phyloP scores from a whole-genome alignment of 2,797 vertebrate genomes.

The Acomys russatus region DNA sequence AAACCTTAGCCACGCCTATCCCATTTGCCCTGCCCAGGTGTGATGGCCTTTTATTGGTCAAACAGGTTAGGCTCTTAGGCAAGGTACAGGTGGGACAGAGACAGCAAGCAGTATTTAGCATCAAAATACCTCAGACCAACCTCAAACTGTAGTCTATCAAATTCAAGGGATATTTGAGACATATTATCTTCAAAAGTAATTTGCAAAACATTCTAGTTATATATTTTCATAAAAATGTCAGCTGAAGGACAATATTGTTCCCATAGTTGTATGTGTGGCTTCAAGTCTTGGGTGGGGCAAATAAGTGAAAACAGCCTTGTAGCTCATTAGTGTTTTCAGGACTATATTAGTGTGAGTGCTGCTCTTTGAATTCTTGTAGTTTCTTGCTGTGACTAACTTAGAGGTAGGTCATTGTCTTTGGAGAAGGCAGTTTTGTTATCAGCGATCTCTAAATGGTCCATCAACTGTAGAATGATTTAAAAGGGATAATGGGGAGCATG shows the following conservation, averaged over 20 bases:
- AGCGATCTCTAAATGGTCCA: constrained; percentile 30
- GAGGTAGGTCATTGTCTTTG: constrained; percentile 37
- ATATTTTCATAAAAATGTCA: neutral
- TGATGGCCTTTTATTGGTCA: too few species aligned
- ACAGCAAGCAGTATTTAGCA: too few species aligned
- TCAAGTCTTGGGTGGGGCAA: constrained; percentile 14
- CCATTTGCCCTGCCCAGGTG: too few species aligned
- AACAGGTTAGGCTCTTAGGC: too few species aligned
- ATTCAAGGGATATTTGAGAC: constrained; percentile 59
- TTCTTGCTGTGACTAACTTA: constrained; percentile 20
- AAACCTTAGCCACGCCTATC: too few species aligned
- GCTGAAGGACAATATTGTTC: constrained; percentile 36
- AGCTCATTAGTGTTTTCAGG: constrained; percentile 39
- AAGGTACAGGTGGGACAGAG: too few species aligned
- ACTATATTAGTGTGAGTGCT: neutral
- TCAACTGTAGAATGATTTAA: constrained; percentile 24
- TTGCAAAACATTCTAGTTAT: constrained; percentile 3
- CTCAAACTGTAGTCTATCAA: neutral
- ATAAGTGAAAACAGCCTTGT: constrained; percentile 1
- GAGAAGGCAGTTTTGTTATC: constrained; percentile 35
- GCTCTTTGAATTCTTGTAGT: constrained; percentile 26
- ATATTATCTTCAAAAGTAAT: constrained; percentile 25
- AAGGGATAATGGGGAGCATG: neutral
- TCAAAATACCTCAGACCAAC: too few species aligned
- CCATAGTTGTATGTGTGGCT: constrained; percentile 2